Base-by-base conservation (phyloP, 2,888 invertebrate species). In the Trichopria drosophilae region DNA sequence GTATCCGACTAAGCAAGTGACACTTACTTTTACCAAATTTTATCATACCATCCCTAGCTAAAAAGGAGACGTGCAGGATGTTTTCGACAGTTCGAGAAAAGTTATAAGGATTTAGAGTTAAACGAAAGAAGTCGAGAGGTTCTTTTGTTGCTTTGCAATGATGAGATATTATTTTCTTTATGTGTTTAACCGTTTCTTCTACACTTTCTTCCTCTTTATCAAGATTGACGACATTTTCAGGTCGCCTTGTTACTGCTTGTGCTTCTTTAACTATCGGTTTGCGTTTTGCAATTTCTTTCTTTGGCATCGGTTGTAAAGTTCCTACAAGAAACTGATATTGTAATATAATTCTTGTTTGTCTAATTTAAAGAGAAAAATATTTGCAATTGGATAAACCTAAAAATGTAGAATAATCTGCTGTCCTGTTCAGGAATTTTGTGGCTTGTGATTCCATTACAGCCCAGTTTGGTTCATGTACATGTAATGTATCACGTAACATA, bases 21-120 rank as follows among this genome's bases (percentile, higher is more conserved):
- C n/a, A n/a, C n/a, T n/a, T n/a, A 31, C 1, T 18, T 9, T 71
- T 60, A 83, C 83, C 80, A 5, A 85, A 68, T 35, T 76, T 68
- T 1, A 83, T 69, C 49, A 74, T 69, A 0, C 82, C 83, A 62
- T 85, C 84, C 39, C 81, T 70, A 1, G 81, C 77, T 3, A 85
- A 75, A 72, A 85, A 85, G 0, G 85, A 80, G n/a, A 82, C 76
- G 61, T 84, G 79, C 72, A 85, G 81, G 31, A 84, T 78, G 63
- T 86, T 85, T 75, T 85, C 84, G 1, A 86, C 76, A 20, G 84
- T 82, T 43, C 76, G 74, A 1, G 79, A 74, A 76, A 84, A 86
- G 71, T 80, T 79, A 22, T 65, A 64, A 0, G 84, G 84, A 68
- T 86, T 80, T 50, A 85, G 66, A 13, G 84, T 80, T 7, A 81